Evolutionary conservation across 1,140 invertebrate genomes (phyloP).

Genomic region (Danaus melanippus): DNA sequence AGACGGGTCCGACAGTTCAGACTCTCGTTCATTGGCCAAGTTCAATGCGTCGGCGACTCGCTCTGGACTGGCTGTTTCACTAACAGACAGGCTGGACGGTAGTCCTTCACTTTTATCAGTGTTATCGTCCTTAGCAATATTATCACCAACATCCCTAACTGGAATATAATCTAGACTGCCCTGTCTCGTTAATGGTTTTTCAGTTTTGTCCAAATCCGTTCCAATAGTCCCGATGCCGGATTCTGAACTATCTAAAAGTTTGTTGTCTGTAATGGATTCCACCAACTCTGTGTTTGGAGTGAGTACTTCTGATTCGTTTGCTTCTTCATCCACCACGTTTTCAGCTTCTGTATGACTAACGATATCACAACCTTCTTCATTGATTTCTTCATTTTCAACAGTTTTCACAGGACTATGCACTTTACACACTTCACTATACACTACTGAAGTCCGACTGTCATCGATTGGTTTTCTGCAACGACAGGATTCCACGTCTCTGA

Average conservation of each 20-base stretch:
- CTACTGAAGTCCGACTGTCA: constrained; percentile 58
- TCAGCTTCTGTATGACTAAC: constrained; percentile 62
- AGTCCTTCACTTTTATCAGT: constrained; percentile 65
- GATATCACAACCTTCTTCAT: constrained; percentile 63
- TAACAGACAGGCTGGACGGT: constrained; percentile 65
- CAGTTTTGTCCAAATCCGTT: constrained; percentile 66
- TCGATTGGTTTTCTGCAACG: constrained; percentile 41
- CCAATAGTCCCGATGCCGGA: constrained; percentile 52
- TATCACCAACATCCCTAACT: constrained; percentile 65
- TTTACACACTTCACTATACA: constrained; percentile 70
- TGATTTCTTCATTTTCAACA: constrained; percentile 41
- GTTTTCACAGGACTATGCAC: constrained; percentile 60
- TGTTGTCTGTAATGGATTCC: constrained; percentile 75
- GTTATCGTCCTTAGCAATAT: constrained; percentile 56
- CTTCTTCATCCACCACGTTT: constrained; percentile 60
- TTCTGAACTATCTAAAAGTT: constrained; percentile 48
- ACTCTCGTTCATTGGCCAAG: constrained; percentile 53
- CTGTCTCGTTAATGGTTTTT: constrained; percentile 71
- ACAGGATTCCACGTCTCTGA: constrained; percentile 62
- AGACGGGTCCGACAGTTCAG: constrained; percentile 72
- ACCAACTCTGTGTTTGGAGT: constrained; percentile 67
- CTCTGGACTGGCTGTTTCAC: constrained; percentile 67
- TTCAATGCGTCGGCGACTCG: constrained; percentile 53
- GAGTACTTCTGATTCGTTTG: constrained; percentile 36
- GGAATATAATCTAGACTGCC: constrained; percentile 70